Conservation (phyloP, 2,888 invertebrate genomes). For the Blomia tropicalis region DNA sequence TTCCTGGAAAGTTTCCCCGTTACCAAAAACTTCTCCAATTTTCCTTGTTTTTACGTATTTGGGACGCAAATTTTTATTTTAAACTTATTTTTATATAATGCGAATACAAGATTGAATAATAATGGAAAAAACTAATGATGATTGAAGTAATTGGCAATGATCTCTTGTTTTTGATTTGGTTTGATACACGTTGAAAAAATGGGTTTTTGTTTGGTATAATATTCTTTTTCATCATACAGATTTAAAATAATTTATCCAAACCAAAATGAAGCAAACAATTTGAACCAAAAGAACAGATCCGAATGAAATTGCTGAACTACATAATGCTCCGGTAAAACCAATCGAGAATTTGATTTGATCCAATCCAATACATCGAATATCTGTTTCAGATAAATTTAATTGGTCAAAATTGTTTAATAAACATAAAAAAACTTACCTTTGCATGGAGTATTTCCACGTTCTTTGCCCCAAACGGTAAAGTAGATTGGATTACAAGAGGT, state of each 20-base stretch:
- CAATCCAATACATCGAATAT: background rate
- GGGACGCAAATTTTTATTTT: no score
- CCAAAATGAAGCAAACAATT: background rate
- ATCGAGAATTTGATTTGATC: slow-evolving; percentile 19
- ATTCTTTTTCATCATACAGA: no score
- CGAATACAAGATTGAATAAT: no score
- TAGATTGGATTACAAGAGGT: slow-evolving; percentile 20
- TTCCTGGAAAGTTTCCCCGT: no score
- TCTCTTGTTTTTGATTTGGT: no score
- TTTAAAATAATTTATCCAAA: background rate
- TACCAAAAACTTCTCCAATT: no score
- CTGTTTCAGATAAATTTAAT: background rate
- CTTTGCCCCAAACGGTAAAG: slow-evolving; percentile 23
- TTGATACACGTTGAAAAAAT: no score
- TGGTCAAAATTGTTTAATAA: background rate
- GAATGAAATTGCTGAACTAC: slow-evolving; percentile 19
- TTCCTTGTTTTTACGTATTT: no score
- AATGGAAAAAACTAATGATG: no score
- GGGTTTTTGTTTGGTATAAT: no score
- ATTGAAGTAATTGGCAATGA: no score
- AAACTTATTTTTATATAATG: no score
- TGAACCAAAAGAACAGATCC: background rate
- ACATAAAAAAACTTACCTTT: slow-evolving; percentile 19
- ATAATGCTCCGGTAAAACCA: slow-evolving; percentile 9
- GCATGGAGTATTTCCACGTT: slow-evolving; percentile 11